Evolutionary conservation across 1,140 invertebrate genomes (phyloP), one percentile per base, ranked within the genome.

Genomic region (Penaeus japonicus): DNA sequence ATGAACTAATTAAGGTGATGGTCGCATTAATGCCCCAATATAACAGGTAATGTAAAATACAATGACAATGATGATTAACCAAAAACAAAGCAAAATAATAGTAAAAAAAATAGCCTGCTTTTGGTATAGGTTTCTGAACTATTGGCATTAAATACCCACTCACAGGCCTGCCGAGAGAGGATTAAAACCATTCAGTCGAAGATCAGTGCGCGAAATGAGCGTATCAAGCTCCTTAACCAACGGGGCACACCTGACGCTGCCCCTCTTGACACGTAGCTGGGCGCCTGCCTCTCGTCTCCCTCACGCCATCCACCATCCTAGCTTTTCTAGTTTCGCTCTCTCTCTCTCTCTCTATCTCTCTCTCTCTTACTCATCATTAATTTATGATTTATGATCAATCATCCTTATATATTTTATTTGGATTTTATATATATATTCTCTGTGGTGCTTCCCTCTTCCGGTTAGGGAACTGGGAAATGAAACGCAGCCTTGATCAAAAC

Each of bases 111-210:
- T 35, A 35, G 73, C 62, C 82, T 82, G 84, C 75, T 90, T 27
- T 87, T 78, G 65, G 35, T 89, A 22, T 90, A 82, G 83, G 85
- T 89, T 85, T 87, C 85, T 84, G 78, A 89, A 89, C 20, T 59
- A 84, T 89, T 86, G 84, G 80, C 77, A 83, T 54, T 84, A 82
- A 82, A 84, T 90, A 79, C 90, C 81, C 87, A 88, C 87, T 91
- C 90, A 89, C 94, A 97, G 96, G 95, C 95, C 92, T 96, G 94
- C 94, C 95, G 95, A 92, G 96, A 98, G 93, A 95, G 94, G 93
- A 95, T 97, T 90, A 96, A 96, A 93, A 95, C 94, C 91, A 94
- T 97, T 91, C 96, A 97, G 93, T 96, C 95, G 94, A 97, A 97
- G 94, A 96, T 98, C 91, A 95, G 95, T 91, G 95, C 96, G 93